phyloP scores from a whole-genome alignment of 2,113 vertebrate genomes.

The Arothron firmamentum region DNA sequence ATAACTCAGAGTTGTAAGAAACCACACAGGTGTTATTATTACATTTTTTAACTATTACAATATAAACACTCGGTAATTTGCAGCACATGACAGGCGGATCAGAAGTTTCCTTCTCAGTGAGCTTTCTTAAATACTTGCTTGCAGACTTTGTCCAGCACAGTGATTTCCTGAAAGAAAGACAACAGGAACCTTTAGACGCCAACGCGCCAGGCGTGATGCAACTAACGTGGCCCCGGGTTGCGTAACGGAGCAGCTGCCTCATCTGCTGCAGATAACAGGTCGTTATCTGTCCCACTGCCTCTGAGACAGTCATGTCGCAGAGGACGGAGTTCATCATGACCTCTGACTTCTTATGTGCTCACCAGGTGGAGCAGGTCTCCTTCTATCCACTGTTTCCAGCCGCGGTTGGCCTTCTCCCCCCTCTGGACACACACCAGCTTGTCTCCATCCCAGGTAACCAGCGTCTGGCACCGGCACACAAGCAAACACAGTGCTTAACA shows the following conservation, averaged over 20 bases:
- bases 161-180: slow-evolving; percentile 80
- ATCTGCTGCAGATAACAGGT: not conserved
- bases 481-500: not conserved
- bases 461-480: slow-evolving; percentile 68
- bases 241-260: slow-evolving; percentile 3
- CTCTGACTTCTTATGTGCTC: slow-evolving; percentile 46
- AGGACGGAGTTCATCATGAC: too few relatives aligned
- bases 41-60: slow-evolving; percentile 21
- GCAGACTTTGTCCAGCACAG: slow-evolving; percentile 85
- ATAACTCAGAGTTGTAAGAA: not conserved
- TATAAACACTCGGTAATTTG: slow-evolving; percentile 35
- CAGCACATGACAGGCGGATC: not conserved
- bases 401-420: slow-evolving; percentile 91
- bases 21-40: slow-evolving; percentile 36
- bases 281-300: slow-evolving; percentile 8
- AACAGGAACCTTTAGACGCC: slow-evolving; percentile 48
- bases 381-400: slow-evolving; percentile 95
- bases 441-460: slow-evolving; percentile 89
- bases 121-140: slow-evolving; percentile 87
- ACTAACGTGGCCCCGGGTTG: not conserved
- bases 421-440: slow-evolving; percentile 88
- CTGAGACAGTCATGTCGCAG: too few relatives aligned
- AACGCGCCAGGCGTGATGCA: slow-evolving; percentile 14
- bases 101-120: slow-evolving; percentile 40
- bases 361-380: slow-evolving; percentile 87